Percentiles rank a stretch among this genome's conserved stretches.
Conservation (phyloP, 2,888 invertebrate genomes). For the Chrysina gloriosa region DNA sequence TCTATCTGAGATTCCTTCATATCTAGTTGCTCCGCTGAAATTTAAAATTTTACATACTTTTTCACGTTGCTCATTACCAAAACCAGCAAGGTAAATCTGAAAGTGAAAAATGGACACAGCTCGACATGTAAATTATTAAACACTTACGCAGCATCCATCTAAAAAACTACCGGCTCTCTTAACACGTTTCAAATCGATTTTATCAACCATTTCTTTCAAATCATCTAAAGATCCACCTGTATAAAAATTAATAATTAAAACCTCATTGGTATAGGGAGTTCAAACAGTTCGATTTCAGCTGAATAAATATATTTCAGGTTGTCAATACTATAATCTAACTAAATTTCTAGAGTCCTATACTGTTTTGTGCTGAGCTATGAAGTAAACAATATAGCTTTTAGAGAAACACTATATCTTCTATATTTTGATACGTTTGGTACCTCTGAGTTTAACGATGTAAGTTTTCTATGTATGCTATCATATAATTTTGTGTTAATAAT, state of each 20-base stretch:
- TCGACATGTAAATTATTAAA: slow-evolving; percentile 6
- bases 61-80: slow-evolving; percentile 72
- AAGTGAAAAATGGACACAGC: slow-evolving; percentile 49
- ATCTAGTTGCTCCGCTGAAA: slow-evolving; percentile 85
- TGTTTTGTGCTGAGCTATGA: too few species aligned
- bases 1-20: slow-evolving; percentile 79
- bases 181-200: slow-evolving; percentile 73
- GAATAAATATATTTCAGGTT: too few species aligned
- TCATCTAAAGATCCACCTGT: slow-evolving; percentile 45
- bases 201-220: slow-evolving; percentile 56
- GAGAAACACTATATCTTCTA: too few species aligned
- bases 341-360: too few species aligned
- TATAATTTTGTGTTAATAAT: too few species aligned
- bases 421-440: too few species aligned
- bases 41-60: slow-evolving; percentile 78
- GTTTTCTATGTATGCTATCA: too few species aligned
- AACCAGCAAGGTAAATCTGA: slow-evolving; percentile 78
- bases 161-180: slow-evolving; percentile 84
- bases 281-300: too few species aligned
- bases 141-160: slow-evolving; percentile 86
- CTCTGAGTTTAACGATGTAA: too few species aligned
- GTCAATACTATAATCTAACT: too few species aligned
- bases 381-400: too few species aligned
- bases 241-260: slow-evolving; percentile 18
- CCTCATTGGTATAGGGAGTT: background rate